Conservation (phyloP, 2,113 vertebrate genomes). For the Cinclus cinclus region DNA sequence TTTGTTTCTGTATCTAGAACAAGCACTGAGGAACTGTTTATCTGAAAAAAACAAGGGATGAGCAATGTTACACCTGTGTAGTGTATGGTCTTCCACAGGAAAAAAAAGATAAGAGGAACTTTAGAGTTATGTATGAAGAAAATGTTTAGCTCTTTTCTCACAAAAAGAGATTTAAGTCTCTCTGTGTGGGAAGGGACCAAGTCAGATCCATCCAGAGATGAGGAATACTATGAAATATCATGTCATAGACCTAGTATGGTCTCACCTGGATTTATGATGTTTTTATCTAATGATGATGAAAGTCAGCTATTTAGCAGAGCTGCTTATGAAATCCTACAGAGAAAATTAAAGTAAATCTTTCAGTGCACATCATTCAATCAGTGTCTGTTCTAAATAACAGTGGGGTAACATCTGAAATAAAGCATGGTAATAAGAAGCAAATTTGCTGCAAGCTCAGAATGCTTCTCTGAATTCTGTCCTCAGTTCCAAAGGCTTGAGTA, state of each 20-base stretch:
- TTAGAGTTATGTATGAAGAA: background rate
- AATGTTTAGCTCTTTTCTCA: background rate
- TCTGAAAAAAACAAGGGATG: background rate
- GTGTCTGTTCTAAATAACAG: background rate
- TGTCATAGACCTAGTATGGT: background rate
- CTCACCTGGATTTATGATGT: background rate
- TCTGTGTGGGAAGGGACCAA: background rate
- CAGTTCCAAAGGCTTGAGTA: background rate
- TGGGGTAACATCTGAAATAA: background rate
- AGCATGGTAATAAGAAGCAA: background rate
- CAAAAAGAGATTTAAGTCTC: background rate
- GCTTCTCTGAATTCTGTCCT: background rate
- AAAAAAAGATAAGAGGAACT: background rate
- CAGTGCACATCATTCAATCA: background rate
- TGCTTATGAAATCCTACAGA: background rate
- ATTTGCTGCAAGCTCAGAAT: background rate
- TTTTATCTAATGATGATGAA: background rate
- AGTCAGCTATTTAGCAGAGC: background rate
- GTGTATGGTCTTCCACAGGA: background rate
- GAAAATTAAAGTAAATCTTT: background rate
- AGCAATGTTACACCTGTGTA: background rate
- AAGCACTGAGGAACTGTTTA: background rate
- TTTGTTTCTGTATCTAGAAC: slow-evolving; percentile 10
- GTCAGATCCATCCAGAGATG: background rate
- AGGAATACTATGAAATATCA: background rate